Evolutionary conservation across 2,797 vertebrate species (phyloP).

Genomic region (Iguana delicatissima): DNA sequence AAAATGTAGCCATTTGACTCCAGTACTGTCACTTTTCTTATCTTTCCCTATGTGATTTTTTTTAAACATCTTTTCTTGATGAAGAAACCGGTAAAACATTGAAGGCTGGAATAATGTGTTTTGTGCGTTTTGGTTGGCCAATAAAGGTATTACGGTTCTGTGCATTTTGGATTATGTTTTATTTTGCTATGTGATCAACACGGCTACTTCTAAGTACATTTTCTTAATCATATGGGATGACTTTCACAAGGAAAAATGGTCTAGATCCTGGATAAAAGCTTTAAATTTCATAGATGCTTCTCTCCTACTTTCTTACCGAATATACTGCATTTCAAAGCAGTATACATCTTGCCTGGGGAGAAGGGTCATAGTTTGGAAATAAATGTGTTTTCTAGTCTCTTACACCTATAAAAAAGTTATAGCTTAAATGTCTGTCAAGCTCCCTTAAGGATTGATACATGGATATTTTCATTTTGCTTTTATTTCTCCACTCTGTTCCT

Average conservation of each 20-base stretch:
- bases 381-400: neutral
- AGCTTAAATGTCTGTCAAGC: no score
- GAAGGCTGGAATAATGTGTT: neutral
- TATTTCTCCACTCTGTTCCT: conserved; percentile 9
- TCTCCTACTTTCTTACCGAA: neutral
- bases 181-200: neutral
- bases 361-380: neutral
- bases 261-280: neutral
- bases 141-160: no score
- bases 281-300: neutral
- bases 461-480: neutral
- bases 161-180: no score
- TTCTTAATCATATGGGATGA: no score
- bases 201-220: neutral
- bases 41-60: no score
- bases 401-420: neutral
- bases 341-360: neutral
- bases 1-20: no score
- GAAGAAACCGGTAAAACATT: no score
- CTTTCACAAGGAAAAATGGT: neutral
- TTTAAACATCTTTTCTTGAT: no score
- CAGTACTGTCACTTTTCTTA: no score
- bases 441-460: neutral
- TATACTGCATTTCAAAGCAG: neutral
- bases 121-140: no score